Percentiles rank a stretch among this genome's conserved stretches.
phyloP scores from a whole-genome alignment of 2,113 vertebrate genomes.

The Genyomyrus donnyi region DNA sequence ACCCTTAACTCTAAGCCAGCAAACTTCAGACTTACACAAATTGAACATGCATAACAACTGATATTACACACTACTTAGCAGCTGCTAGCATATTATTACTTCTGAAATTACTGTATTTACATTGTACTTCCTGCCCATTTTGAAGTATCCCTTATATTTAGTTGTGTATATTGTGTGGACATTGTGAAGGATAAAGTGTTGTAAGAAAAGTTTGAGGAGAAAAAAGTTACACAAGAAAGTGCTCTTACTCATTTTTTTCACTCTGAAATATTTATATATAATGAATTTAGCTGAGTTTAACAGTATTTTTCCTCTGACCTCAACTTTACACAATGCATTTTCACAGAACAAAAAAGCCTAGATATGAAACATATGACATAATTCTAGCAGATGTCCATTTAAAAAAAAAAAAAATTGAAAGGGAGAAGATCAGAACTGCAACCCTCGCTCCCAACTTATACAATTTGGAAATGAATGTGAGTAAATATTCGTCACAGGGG shows the following conservation, averaged over 20 bases:
- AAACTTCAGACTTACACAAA: not conserved
- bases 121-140: not conserved
- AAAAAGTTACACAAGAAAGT: not conserved
- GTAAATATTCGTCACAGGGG: not conserved
- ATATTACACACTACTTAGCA: not conserved
- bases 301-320: not conserved
- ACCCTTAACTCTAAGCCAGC: not conserved
- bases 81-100: not conserved
- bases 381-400: constrained; percentile 7
- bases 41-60: not conserved
- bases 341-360: not conserved
- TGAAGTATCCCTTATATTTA: not conserved
- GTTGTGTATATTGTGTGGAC: not conserved
- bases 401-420: not conserved
- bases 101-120: constrained; percentile 1
- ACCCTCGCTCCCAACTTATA: not conserved
- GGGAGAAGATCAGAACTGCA: not conserved
- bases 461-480: not conserved
- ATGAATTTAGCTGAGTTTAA: not conserved
- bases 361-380: not conserved
- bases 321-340: not conserved
- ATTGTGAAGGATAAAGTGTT: not conserved
- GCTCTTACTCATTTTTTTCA: not conserved
- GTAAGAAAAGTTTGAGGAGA: not conserved
- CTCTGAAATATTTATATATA: not conserved